Percentiles rank a stretch among this genome's conserved stretches.
phyloP scores from a whole-genome alignment of 2,113 vertebrate genomes.

The Falco punctatus region DNA sequence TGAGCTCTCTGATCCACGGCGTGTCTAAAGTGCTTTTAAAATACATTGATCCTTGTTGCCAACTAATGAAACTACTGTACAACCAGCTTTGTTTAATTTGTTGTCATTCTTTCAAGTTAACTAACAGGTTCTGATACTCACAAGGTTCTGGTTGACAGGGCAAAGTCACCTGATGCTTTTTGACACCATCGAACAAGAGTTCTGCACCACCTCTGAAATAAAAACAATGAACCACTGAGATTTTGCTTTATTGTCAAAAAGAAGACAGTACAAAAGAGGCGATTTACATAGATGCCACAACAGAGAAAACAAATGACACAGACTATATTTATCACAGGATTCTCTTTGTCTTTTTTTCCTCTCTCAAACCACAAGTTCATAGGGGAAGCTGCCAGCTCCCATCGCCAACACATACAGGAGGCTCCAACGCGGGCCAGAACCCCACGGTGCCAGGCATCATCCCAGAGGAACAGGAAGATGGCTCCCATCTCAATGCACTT shows the following conservation, averaged over 20 bases:
- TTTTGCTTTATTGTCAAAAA: constrained; percentile 15
- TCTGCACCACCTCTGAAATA: constrained; percentile 92
- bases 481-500: not conserved
- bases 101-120: not conserved
- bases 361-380: not conserved
- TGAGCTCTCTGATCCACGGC: not conserved
- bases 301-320: constrained; percentile 56
- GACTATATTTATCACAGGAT: constrained; percentile 45
- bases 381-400: constrained; percentile 1
- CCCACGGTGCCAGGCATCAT: not conserved
- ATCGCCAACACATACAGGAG: not conserved
- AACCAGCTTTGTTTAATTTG: constrained; percentile 3
- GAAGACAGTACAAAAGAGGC: constrained; percentile 18
- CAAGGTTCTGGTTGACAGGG: constrained; percentile 89
- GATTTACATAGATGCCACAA: constrained; percentile 21
- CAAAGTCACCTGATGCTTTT: constrained; percentile 90
- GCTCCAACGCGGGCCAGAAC: not conserved
- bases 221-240: constrained; percentile 57
- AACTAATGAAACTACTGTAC: not conserved
- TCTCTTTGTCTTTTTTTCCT: constrained; percentile 31
- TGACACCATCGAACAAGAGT: constrained; percentile 91
- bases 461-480: not conserved
- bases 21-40: not conserved
- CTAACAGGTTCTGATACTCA: constrained; percentile 81
- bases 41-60: not conserved